These are phyloP conservation scores for Lasaia peninsularis DNA, from an alignment of 1,140 invertebrate genomes.

Conservation along the genomic window DNA sequence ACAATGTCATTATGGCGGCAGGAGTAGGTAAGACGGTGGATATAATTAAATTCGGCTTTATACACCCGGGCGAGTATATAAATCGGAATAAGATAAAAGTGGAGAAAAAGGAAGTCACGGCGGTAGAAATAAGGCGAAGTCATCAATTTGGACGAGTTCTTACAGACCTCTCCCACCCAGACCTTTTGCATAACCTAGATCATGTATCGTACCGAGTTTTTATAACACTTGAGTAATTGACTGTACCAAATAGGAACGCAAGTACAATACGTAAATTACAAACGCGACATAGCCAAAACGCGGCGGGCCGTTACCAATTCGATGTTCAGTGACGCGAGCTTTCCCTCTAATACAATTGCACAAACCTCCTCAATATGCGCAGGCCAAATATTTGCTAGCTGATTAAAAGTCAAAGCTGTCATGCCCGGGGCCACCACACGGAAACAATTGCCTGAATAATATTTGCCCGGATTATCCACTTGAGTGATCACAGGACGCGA, in stretches of 20 bases:
- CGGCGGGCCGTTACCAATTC: constrained; percentile 31
- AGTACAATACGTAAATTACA: constrained; percentile 16
- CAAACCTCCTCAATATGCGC: constrained; percentile 56
- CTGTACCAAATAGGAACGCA: not conserved
- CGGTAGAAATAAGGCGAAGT: too few relatives aligned
- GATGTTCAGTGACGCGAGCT: constrained; percentile 32
- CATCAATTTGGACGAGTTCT: too few relatives aligned
- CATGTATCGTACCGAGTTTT: too few relatives aligned
- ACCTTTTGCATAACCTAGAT: too few relatives aligned
- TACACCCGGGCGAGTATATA: too few relatives aligned
- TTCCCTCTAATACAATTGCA: constrained; percentile 60
- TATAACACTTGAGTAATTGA: not conserved
- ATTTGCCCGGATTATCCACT: constrained; percentile 47
- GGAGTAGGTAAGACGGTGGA: too few relatives aligned
- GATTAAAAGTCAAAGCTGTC: constrained; percentile 67
- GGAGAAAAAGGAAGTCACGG: too few relatives aligned
- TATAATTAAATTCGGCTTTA: too few relatives aligned
- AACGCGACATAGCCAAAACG: constrained; percentile 41
- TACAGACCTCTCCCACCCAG: too few relatives aligned
- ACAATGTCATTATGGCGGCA: too few relatives aligned
- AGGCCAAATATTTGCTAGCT: constrained; percentile 56
- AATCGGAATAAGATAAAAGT: too few relatives aligned
- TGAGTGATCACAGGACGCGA: constrained; percentile 46
- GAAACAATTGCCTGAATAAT: constrained; percentile 52
- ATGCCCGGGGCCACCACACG: constrained; percentile 46